Evolutionary conservation across 2,888 invertebrate genomes (phyloP), one percentile per base, ranked within the genome.

Genomic region (Iphiclides podalirius): DNA sequence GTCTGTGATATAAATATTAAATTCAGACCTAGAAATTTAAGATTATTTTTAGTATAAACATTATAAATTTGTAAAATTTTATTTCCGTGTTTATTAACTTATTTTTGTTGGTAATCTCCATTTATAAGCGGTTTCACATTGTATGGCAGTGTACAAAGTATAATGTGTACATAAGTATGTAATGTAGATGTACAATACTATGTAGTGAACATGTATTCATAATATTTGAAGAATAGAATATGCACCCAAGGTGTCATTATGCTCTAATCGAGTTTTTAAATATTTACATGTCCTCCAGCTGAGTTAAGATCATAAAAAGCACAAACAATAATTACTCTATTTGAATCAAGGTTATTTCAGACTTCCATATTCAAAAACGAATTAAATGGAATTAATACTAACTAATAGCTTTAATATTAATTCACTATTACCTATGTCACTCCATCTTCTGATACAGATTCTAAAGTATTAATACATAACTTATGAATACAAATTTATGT

Each of bases 1-100:
- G 82, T 80, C 87, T 87, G 87, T 87, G 87, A 87, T 87, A 86
- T 82, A 73, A 67, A 70, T 69, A 67, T 64, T 72, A 70, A 71
- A 66, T 76, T 72, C 75, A 63, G 57, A 67, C 68, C 62, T 67
- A 38, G 34, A 13, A 39, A 33, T 4, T 38, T 51, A 47, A 42
- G 40, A 44, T 42, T 40, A 47, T 47, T 44, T 52, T 44, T 39
- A 39, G 15, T 43, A 36, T 12, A 14, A 49, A 26, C 36, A 48
- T 40, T 39, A 36, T 46, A 31, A 15, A 31, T 42, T 41, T 44
- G 43, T 49, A 26, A 26, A 48, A 38, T 36, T 33, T 35, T 44
- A 47, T 37, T 43, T 50, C 13, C 35, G 9, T 35, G 28, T 47
- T 47, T 47, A 41, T 39, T 54, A 46, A 52, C 31, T 49, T 52